Evolutionary conservation across 1,140 invertebrate species (phyloP).

Genomic region (Caerostris extrusa): DNA sequence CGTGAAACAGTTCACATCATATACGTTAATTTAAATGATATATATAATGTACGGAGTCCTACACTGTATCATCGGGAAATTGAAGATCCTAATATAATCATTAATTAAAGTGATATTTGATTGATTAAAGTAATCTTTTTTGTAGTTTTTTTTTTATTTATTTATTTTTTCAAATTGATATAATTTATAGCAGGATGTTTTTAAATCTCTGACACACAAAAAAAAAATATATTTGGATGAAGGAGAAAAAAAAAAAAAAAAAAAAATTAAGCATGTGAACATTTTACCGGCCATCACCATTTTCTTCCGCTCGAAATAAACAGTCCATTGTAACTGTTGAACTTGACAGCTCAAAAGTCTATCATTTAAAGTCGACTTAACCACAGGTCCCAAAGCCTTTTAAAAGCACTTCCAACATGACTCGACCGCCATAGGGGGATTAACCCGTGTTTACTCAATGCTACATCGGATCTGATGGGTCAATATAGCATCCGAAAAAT

Average conservation of each 20-base stretch:
- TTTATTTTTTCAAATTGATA: too few relatives aligned
- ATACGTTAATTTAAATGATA: too few relatives aligned
- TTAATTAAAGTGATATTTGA: too few relatives aligned
- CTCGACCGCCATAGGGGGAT: not conserved
- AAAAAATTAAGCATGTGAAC: not conserved
- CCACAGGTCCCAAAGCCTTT: not conserved
- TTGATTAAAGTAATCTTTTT: too few relatives aligned
- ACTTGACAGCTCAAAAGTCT: conserved; percentile 38
- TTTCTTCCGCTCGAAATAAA: conserved; percentile 40
- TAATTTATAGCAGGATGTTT: not conserved
- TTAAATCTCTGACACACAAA: not conserved
- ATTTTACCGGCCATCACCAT: too few relatives aligned
- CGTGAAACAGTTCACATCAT: too few relatives aligned
- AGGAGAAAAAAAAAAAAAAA: not conserved
- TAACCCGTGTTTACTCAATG: conserved; percentile 39
- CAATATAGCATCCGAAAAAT: not conserved
- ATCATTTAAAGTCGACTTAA: conserved; percentile 25
- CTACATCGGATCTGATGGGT: conserved; percentile 37
- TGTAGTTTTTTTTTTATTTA: too few relatives aligned
- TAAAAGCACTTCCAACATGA: conserved; percentile 15
- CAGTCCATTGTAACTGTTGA: conserved; percentile 4
- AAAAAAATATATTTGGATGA: not conserved
- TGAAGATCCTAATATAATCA: too few relatives aligned
- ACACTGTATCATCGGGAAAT: too few relatives aligned
- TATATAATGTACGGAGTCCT: too few relatives aligned